Evolutionary conservation across 2,888 invertebrate species (phyloP).

Genomic region (Tanytarsus gracilentus): DNA sequence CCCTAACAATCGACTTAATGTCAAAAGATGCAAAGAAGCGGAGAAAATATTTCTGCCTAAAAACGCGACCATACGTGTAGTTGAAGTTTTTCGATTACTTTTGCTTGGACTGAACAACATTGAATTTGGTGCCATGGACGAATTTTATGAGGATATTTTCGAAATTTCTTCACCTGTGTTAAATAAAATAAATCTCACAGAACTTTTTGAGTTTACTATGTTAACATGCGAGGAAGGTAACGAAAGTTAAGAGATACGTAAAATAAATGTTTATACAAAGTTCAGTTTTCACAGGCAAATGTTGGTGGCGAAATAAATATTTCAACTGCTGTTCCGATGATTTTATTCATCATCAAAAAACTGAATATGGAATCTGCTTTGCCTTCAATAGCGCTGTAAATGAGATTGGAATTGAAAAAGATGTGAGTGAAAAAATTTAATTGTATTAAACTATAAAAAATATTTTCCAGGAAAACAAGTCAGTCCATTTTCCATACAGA

Average conservation of each 20-base stretch:
- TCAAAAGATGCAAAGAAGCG: neutral
- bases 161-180: constrained; percentile 33
- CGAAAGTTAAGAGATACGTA: too few species aligned
- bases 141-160: constrained; percentile 33
- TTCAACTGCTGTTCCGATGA: constrained; percentile 44
- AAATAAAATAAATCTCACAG: constrained; percentile 35
- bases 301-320: constrained; percentile 41
- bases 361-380: constrained; percentile 44
- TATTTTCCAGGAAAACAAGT: constrained; percentile 19
- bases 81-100: constrained; percentile 34
- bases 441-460: constrained; percentile 33
- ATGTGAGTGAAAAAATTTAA: constrained; percentile 32
- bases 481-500: constrained; percentile 31
- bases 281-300: constrained; percentile 38
- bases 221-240: constrained; percentile 38
- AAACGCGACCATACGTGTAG: constrained; percentile 32
- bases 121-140: constrained; percentile 38
- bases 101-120: constrained; percentile 36
- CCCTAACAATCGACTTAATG: constrained; percentile 36
- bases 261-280: too few species aligned
- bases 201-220: constrained; percentile 31
- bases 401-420: constrained; percentile 31
- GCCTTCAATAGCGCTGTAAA: constrained; percentile 44
- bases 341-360: constrained; percentile 42
- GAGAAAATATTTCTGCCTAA: constrained; percentile 35